Evolutionary conservation across 2,888 invertebrate genomes (phyloP), one percentile per base, ranked within the genome.

Genomic region (Orchesellides sinensis): DNA sequence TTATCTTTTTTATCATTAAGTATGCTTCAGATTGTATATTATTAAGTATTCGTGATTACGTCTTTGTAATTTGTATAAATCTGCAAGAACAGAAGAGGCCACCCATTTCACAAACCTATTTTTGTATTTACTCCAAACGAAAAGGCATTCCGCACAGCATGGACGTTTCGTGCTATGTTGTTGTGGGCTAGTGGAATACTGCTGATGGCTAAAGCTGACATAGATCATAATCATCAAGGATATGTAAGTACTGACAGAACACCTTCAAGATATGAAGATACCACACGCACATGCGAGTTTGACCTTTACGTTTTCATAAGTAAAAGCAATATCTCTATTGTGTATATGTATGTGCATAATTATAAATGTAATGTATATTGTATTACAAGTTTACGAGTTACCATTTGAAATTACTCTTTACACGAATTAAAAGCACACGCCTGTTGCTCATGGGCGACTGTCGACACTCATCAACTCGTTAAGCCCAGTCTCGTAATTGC

Each of bases 391-490:
- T 40, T n/a, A n/a, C 32, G n/a, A 40, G 10, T 40, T 8, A n/a
- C n/a, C n/a, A n/a, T 40, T n/a, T 40, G 40, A 40, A 40, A 32
- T 2, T 40, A n/a, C 14, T n/a, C n/a, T 14, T 40, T 40, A 40
- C 10, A 40, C 40, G n/a, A 40, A 40, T 40, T 40, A 40, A 40
- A 40, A 40, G 40, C 32, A 69, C 54, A 70, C 70, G 23, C 54
- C 56, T 70, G 25, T 70, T 56, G 56, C 54, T 35, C 25, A 40
- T 47, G 56, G 61, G 61, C 35, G 47, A 73, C 47, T 61, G 61
- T 61, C 59, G 73, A 10, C 49, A 61, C 73, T 61, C 65, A 65
- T 65, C 45, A 65, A 23, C 47, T 65, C 65, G 21, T 25, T 25
- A 45, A 65, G 65, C 25, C 23, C 21, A 61, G 54, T 52, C 17